Base-by-base conservation (phyloP, 2,797 vertebrate genomes). In the Manis javanica region DNA sequence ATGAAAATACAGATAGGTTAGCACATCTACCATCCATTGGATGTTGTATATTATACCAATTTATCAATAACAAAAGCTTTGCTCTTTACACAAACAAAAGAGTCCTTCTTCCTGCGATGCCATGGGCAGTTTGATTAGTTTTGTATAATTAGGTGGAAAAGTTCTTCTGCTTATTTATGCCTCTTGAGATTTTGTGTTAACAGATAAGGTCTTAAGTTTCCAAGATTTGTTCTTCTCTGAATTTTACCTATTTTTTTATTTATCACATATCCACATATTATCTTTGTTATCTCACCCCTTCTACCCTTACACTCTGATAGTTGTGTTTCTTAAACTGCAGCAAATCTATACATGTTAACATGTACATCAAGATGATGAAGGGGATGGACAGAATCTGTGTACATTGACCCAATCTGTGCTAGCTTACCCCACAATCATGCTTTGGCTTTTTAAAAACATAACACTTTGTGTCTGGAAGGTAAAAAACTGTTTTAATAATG, bases 261-360 rank as follows among this genome's bases (percentile, higher is more conserved):
- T 71, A 87, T 57, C 8, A 49, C 21, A 12, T 26, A 39, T 37
- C 59, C 37, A 55, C 8, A 3, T 84, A 1, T 75, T 68, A 74
- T 63, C 14, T 8, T 69, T 29, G 21, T n/a, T 74, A 14, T 21
- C 8, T 0, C 4, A 95, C n/a, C 23, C 77, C 1, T 78, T 59
- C 49, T 7, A 13, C 7, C 53, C 10, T 16, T 53, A 6, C 0
- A 21, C 1, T 9, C n/a, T 42, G 63, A 46, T 24, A 3, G 14
- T 8, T 61, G 57, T 4, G 61, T 71, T 95, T 0, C 61, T 69
- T 71, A 31, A 21, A 18, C 29, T 31, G 49, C 68, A 83, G 12
- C 31, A 61, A 87, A 59, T 51, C 24, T 72, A 5, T 12, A 61
- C 7, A 16, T 18, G 0, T 64, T 18, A 55, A 46, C 10, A 1